phyloP scores from a whole-genome alignment of 2,888 invertebrate species.

The Lucinisca nassula region DNA sequence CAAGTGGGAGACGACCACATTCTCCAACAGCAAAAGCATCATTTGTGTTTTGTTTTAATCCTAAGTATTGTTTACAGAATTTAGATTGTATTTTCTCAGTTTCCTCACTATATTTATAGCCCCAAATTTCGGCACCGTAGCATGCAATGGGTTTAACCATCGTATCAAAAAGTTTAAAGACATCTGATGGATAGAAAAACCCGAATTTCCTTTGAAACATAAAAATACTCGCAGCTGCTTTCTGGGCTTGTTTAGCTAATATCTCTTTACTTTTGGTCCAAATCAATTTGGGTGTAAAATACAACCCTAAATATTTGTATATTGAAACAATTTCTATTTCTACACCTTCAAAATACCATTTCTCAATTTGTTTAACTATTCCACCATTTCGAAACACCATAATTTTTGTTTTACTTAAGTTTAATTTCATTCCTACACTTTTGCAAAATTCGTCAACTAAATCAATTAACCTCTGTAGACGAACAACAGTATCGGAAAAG shows the following conservation, averaged over 20 bases:
- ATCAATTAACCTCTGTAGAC: slow-evolving; percentile 29
- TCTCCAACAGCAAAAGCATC: slow-evolving; percentile 33
- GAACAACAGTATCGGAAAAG: slow-evolving; percentile 15
- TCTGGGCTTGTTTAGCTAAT: slow-evolving; percentile 1
- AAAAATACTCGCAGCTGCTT: not conserved
- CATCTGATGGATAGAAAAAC: not conserved
- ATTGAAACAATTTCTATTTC: not conserved
- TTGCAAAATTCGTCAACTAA: slow-evolving; percentile 6
- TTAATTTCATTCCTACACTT: slow-evolving; percentile 28
- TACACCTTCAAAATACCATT: not conserved
- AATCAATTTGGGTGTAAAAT: slow-evolving; percentile 18
- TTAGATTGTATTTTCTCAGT: slow-evolving; percentile 25
- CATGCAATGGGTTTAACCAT: slow-evolving; percentile 14
- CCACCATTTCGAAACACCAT: slow-evolving; percentile 24
- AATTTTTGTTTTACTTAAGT: slow-evolving; percentile 11
- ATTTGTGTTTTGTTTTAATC: slow-evolving; percentile 31
- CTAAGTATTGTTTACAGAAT: slow-evolving; percentile 31
- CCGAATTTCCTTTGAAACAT: not conserved
- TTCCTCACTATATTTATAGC: not conserved
- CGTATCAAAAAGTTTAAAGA: slow-evolving; percentile 16
- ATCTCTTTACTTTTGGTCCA: not conserved
- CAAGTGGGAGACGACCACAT: slow-evolving; percentile 27
- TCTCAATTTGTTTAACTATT: slow-evolving; percentile 6
- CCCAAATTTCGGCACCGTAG: not conserved
- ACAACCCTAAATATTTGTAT: slow-evolving; percentile 24